Evolutionary conservation across 2,797 vertebrate species (phyloP), one percentile per base, ranked within the genome.

Genomic region (Menidia menidia): DNA sequence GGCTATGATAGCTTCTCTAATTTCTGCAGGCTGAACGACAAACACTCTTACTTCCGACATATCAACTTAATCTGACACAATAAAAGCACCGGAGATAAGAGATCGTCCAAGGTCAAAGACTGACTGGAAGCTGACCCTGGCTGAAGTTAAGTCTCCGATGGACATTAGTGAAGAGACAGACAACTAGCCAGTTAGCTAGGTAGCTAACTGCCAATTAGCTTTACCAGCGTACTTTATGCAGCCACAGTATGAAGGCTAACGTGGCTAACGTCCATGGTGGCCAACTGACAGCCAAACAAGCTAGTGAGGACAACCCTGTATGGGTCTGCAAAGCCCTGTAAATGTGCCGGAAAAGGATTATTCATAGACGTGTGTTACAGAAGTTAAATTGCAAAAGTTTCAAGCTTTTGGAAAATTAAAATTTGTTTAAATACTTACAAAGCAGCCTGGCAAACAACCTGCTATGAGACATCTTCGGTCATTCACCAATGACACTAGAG

Each of bases 401-500:
- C 0, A 31, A 3, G 3, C 2, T 0, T 35, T 14, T 13, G 3
- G 6, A 64, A 32, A 60, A 56, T 1, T 0, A 4, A 3, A 55
- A 62, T 68, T 32, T 25, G n/a, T 5, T 58, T 0, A 42, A 82
- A 79, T 90, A 95, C 95, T 94, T 90, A 95, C 95, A 86, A 60
- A 96, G 89, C 87, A 95, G 91, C 87, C 91, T 91, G 42, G 91
- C 83, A 88, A 95, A 93, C 75, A 95, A 78, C 85, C 94, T 94
- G 89, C 91, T 89, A 68, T 94, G 94, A 78, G 92, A 94, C 95
- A 96, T 96, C 90, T 91, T 95, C 90, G 94, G 94, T 95, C 95
- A 94, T 91, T 94, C 91, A 88, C 92, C 95, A 96, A 96, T 96
- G 95, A 96, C 95, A 96, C 93, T 13, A 67, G 60, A 79, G 80